Evolutionary conservation across 2,888 invertebrate species (phyloP).

Genomic region (Eristalinus sepulchralis): DNA sequence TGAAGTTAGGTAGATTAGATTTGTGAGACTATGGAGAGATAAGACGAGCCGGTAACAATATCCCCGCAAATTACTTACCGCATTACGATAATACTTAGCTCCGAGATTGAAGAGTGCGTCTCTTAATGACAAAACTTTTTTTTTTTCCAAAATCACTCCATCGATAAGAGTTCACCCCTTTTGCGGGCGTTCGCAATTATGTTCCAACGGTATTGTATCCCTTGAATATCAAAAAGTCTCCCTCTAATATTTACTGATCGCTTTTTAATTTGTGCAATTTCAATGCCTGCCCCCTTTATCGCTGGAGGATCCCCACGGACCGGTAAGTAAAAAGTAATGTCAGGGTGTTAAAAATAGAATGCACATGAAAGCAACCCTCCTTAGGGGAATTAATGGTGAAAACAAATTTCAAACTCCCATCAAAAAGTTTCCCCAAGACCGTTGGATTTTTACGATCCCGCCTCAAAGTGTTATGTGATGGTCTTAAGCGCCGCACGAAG

Average conservation of each 20-base stretch:
- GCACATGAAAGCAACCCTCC: slow-evolving; percentile 9
- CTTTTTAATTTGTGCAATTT: slow-evolving; percentile 42
- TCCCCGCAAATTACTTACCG: not conserved
- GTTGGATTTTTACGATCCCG: slow-evolving; percentile 51
- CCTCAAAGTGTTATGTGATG: slow-evolving; percentile 44
- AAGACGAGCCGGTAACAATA: not conserved
- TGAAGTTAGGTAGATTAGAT: no score
- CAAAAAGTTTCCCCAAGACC: slow-evolving; percentile 54
- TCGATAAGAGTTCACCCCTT: not conserved
- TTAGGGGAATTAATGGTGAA: slow-evolving; percentile 43
- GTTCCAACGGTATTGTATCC: not conserved
- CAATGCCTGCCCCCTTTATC: not conserved
- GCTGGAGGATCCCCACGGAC: not conserved
- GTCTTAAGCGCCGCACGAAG: slow-evolving; percentile 32
- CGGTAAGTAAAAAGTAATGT: slow-evolving; percentile 28
- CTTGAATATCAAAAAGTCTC: not conserved
- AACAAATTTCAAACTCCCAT: slow-evolving; percentile 60
- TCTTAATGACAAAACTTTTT: not conserved
- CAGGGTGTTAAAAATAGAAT: slow-evolving; percentile 29
- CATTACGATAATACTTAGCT: not conserved
- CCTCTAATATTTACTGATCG: slow-evolving; percentile 17
- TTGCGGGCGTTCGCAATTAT: not conserved
- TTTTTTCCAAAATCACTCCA: not conserved
- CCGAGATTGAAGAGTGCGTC: not conserved
- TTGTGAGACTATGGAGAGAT: not conserved